Base-by-base conservation (phyloP, 2,113 vertebrate species). In the Perca schrenkii region DNA sequence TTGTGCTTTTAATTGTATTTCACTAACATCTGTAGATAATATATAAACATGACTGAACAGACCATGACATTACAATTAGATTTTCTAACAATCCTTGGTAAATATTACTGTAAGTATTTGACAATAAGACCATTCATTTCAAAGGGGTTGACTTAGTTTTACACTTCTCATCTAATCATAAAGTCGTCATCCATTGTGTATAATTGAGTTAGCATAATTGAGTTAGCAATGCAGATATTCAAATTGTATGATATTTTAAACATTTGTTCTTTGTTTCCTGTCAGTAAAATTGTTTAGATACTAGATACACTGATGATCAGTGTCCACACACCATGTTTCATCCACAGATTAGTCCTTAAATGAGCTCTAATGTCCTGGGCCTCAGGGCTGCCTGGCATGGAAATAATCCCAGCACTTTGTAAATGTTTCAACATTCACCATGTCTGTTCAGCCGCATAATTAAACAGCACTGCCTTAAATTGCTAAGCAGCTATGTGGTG, bases 401-500 rank as follows among this genome's bases (percentile, higher is more conserved):
- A 89, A 85, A 74, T 82, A 88, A 91, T 79, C 72, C 76, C 63
- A 56, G 69, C 21, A 66, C 89, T 83, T 84, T 72, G 65, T 86
- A 80, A 92, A 90, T 90, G 64, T 91, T 94, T 91, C 56, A 93
- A 84, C 60, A 91, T 86, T 82, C 87, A 77, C 74, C 58, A 5
- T 85, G 83, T 79, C 75, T 79, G 49, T 84, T 90, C 72, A 87
- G 84, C 62, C 81, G 28, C 84, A 90, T 93, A 91, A 94, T 93
- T 90, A 88, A 92, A 91, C 85, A 84, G 69, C 84, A 74, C 58
- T 88, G 88, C 64, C 56, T 70, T 84, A 85, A 91, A 94, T 91
- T 91, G 79, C 88, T 80, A 79, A 49, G 74, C 63, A 89, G 74
- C 78, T 86, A 73, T 87, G 77, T 78, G 72, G 76, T 74, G 83